Conservation (phyloP, 2,797 vertebrate species). For the Trichosurus vulpecula region DNA sequence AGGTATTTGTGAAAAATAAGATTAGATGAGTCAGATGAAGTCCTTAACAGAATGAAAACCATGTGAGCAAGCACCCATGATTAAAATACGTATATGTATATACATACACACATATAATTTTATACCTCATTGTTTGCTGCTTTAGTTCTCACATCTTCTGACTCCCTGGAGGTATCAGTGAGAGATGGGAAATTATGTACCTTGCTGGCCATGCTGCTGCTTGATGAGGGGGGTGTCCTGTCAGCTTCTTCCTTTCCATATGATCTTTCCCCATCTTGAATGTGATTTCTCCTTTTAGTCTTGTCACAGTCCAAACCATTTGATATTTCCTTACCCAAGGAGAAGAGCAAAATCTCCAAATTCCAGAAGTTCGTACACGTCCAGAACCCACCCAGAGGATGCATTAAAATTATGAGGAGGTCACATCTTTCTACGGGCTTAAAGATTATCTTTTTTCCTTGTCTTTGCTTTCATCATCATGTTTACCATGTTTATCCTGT, state of each 20-base stretch:
- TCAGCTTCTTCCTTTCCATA: background rate
- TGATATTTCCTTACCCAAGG: background rate
- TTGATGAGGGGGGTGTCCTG: background rate
- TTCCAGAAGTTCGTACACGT: background rate
- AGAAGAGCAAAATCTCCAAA: background rate
- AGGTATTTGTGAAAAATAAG: no score
- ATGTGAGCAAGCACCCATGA: background rate
- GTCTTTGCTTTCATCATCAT: constrained; percentile 9
- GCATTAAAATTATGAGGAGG: background rate
- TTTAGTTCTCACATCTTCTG: background rate
- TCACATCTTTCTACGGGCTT: background rate
- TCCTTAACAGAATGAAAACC: background rate
- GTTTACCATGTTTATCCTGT: background rate
- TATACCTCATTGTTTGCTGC: background rate
- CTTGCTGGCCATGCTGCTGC: background rate
- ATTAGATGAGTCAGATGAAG: no score
- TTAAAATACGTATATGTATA: background rate
- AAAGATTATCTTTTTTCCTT: constrained; percentile 2
- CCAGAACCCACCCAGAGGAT: background rate
- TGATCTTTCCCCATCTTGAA: background rate
- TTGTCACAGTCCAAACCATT: background rate
- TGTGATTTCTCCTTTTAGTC: background rate
- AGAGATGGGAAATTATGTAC: background rate
- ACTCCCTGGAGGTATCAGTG: background rate
- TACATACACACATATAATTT: background rate